Base-by-base conservation (phyloP, 2,113 vertebrate genomes). In the Ibidorhyncha struthersii region DNA sequence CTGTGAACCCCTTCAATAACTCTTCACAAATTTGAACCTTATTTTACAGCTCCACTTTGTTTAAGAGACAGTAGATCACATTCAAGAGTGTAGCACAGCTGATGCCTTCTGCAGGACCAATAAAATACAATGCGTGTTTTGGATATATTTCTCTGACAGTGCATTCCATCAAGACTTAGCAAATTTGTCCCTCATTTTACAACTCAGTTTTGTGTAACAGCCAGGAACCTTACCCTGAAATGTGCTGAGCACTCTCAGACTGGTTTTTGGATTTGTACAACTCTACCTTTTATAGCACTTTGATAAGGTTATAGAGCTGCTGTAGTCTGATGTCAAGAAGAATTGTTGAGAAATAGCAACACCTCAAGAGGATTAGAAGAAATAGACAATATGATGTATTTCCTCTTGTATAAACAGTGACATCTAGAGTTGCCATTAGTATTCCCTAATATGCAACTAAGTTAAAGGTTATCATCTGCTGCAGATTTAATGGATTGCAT, bases 401-500 rank as follows among this genome's bases (percentile, higher is more conserved):
- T 89, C 67, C 88, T 96, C 82, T 95, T 96, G 30, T 94, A 98
- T 97, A 96, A 96, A 96, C 47, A 86, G 26, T 97, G 97, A 98
- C 97, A 97, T 87, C 82, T 87, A 95, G 79, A 97, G 93, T 82
- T 97, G 59, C 76, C 78, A 92, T 97, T 97, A 98, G 93, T 96
- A 97, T 98, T 97, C 86, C 76, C 82, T 98, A 97, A 96, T 93
- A 97, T n/a, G 53, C 89, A 93, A 89, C 91, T 91, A 95, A 97
- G 95, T 84, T 97, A 98, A 98, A 98, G 97, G 94, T 98, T 98
- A 98, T 98, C 96, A 89, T 97, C 90, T 95, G 77, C 82, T 90
- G 80, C 67, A 96, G 90, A 95, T 97, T 97, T 98, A 98, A 98
- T 98, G 95, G 83, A 98, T 98, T 97, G 91, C 94, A 96, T 94